Evolutionary conservation across 2,888 invertebrate species (phyloP), one percentile per base, ranked within the genome.

Genomic region (Toxonevra muliebris): DNA sequence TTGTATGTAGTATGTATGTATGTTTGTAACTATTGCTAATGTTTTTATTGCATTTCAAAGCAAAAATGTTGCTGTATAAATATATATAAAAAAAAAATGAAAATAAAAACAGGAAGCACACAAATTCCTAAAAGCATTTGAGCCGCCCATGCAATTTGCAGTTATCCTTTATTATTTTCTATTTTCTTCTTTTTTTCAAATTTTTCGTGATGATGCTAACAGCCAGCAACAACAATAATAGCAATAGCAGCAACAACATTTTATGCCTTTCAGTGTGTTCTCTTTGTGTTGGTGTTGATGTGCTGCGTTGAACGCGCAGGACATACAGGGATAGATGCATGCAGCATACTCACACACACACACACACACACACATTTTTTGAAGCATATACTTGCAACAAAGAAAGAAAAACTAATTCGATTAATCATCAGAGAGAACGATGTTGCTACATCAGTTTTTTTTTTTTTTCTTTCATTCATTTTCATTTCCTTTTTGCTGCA

Each of bases 391-490:
- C 65, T 52, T 57, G 61, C 42, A 52, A 66, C 69, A 71, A 69
- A 67, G 66, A 69, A 42, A 71, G 68, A 70, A 74, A 75, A 73
- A 75, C 72, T 73, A 75, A 75, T 75, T 74, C 75, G 74, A 75
- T 75, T 75, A 75, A 75, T 75, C 75, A 75, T 71, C 74, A 74
- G 71, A 65, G 60, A 60, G 43, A 60, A 61, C 55, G 52, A 58
- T 45, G 61, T 50, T 4, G 30, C 30, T 30, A 30, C 30, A 30
- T 30, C 2, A 30, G 2, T 30, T 30, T 30, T 30, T 30, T 30
- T 30, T 30, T 30, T 30, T 30, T 30, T 30, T 30, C 7, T 30
- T 30, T 30, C 30, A 7, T 30, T 30, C 7, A n/a, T 30, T 55
- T 48, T 13, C 48, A 15, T 30, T 30, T 30, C 30, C 30, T 30